Base-by-base conservation (phyloP, 2,888 invertebrate genomes). In the Podabrus alpinus region DNA sequence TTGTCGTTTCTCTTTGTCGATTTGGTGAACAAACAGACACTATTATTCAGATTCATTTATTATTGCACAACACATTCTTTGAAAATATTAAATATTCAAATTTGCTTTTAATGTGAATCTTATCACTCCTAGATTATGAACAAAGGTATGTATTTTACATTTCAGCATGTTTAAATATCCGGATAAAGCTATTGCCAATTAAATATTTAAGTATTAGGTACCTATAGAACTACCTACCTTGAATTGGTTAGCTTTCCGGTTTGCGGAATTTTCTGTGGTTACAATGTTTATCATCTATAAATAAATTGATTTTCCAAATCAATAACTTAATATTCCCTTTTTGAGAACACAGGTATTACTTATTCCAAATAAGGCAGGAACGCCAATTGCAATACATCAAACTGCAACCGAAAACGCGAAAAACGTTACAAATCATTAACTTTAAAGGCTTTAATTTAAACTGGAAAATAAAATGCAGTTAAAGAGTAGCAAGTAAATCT, bases 21-120 rank as follows among this genome's bases (percentile, higher is more conserved):
- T 75, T 73, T 73, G 62, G 61, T 66, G 74, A 77, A 75, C 79
- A 79, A 78, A 79, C 76, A 79, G 73, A 68, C 76, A 77, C 75
- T 76, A 75, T 75, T 74, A 71, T 72, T 62, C 72, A 72, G 72
- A 76, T 79, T 79, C 74, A 76, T 66, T 72, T 68, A 64, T 71
- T 74, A 68, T 71, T 17, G 68, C 61, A 71, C 74, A 74, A 78
- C 78, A 77, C 21, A 17, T 61, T 16, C 10, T 61, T 61, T 61
- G 11, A 13, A 61, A 61, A 17, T 61, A 61, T 16, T 61, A 61
- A 61, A 13, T 45, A 45, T 45, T 61, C 13, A 61, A 59, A 59
- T 15, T 61, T 17, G 10, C 61, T 61, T 61, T 17, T 13, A 13
- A 29, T 13, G 29, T 29, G 29, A 4, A 45, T n/a, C n/a, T n/a